Percentiles rank a stretch among this genome's conserved stretches.
These are phyloP conservation scores for Drosophila gaucha DNA, from an alignment of 2,888 invertebrate species.

Conservation along the genomic window DNA sequence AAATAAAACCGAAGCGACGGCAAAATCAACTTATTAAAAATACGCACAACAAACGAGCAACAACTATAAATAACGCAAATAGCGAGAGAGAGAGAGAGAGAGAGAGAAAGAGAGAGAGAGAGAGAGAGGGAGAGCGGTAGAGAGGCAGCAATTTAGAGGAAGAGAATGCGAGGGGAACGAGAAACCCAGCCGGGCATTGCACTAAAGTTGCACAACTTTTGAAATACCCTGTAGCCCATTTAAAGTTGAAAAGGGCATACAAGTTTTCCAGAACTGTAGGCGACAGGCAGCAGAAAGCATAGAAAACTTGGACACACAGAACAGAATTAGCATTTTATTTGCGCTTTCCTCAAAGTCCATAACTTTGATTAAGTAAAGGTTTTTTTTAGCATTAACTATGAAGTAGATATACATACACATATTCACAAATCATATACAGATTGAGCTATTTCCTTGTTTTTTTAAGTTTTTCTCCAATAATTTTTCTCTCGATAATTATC, in stretches of 20 bases:
- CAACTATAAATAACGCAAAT: constrained; percentile 65
- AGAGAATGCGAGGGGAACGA: background rate
- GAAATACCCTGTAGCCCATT: constrained; percentile 1
- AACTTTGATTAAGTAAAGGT: too few species aligned
- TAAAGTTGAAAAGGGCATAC: background rate
- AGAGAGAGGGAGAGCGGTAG: background rate
- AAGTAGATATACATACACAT: too few species aligned
- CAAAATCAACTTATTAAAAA: constrained; percentile 74
- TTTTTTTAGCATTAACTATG: too few species aligned
- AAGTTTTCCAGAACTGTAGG: background rate
- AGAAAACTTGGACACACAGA: too few species aligned
- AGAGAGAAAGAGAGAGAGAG: background rate
- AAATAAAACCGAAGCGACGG: constrained; percentile 69
- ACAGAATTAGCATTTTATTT: too few species aligned
- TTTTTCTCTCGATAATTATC: background rate
- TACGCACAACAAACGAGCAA: constrained; percentile 61
- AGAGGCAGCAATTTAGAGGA: background rate
- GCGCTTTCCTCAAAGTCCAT: too few species aligned
- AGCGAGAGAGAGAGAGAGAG: background rate
- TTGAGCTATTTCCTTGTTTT: background rate
- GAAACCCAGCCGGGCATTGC: background rate
- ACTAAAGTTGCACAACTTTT: constrained; percentile 38
- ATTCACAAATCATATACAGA: background rate
- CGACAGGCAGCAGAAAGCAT: too few species aligned
- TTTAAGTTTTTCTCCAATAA: background rate